Evolutionary conservation across 2,797 vertebrate genomes (phyloP).

Genomic region (Oreochromis mossambicus): DNA sequence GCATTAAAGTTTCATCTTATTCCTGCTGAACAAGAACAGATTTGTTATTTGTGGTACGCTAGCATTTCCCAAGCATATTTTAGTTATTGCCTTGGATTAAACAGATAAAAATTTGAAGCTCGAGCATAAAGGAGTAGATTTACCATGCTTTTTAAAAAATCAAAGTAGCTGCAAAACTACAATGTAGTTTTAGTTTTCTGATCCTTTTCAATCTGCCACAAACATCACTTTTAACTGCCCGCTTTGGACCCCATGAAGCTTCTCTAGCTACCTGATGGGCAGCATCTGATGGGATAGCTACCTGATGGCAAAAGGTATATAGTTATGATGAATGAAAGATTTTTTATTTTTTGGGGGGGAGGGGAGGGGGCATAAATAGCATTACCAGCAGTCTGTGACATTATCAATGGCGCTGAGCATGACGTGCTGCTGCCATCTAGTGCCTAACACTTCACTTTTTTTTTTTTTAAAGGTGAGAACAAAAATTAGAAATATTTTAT

Average conservation of each 20-base stretch:
- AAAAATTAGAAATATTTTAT: background rate
- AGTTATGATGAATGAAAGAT: background rate
- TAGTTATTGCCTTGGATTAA: background rate
- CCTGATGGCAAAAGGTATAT: background rate
- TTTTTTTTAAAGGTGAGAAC: background rate
- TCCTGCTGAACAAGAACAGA: background rate
- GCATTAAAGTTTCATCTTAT: background rate
- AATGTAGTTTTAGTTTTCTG: background rate
- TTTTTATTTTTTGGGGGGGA: accelerated
- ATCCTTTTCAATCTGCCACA: background rate
- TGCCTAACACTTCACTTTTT: constrained; percentile 12
- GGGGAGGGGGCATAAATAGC: background rate
- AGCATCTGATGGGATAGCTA: too few species aligned
- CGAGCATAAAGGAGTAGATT: background rate
- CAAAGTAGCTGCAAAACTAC: background rate
- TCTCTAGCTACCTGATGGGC: background rate
- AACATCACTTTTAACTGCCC: background rate
- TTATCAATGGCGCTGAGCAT: background rate
- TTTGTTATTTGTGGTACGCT: background rate
- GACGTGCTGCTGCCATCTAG: constrained; percentile 69
- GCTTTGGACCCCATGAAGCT: background rate
- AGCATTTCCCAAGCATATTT: background rate
- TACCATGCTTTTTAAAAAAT: background rate
- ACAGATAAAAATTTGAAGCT: background rate
- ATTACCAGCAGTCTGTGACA: background rate